Conservation (phyloP, 2,113 vertebrate species). For the Lophotis ruficrista region DNA sequence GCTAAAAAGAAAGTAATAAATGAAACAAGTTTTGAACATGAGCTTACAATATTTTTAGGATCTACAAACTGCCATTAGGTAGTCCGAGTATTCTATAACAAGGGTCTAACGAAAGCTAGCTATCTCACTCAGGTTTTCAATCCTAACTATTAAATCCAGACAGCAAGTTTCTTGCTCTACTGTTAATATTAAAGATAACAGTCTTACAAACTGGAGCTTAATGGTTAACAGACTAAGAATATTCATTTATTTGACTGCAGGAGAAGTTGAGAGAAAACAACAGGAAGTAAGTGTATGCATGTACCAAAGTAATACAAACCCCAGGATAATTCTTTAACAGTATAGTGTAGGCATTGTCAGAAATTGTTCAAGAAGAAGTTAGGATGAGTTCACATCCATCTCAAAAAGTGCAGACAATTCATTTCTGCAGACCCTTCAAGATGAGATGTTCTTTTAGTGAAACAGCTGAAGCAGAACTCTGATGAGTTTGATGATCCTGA, state of each 20-base stretch:
- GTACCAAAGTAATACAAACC: neutral
- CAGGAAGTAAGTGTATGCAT: neutral
- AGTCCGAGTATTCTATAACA: neutral
- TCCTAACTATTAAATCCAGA: neutral
- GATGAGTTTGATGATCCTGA: constrained; percentile 38
- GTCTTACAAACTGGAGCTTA: neutral
- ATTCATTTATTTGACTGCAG: neutral
- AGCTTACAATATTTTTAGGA: neutral
- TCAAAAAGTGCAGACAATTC: constrained; percentile 7
- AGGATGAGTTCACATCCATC: neutral
- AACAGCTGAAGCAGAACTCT: constrained; percentile 23
- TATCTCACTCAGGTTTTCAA: neutral
- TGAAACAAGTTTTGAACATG: neutral
- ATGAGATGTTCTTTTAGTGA: neutral
- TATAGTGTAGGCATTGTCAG: neutral
- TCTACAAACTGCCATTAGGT: neutral
- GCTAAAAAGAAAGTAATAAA: constrained; percentile 12
- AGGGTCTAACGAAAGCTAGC: neutral
- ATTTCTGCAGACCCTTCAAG: neutral
- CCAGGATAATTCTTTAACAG: neutral
- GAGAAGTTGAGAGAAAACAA: neutral
- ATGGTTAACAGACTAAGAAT: neutral
- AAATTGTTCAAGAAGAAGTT: neutral
- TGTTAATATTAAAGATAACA: neutral
- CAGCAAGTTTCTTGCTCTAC: neutral